A percentile compares a stretch with the other conserved stretches of the same genome.
These are phyloP conservation scores for Leucophenga varia DNA, from an alignment of 1,140 invertebrate genomes.

Conservation along the genomic window DNA sequence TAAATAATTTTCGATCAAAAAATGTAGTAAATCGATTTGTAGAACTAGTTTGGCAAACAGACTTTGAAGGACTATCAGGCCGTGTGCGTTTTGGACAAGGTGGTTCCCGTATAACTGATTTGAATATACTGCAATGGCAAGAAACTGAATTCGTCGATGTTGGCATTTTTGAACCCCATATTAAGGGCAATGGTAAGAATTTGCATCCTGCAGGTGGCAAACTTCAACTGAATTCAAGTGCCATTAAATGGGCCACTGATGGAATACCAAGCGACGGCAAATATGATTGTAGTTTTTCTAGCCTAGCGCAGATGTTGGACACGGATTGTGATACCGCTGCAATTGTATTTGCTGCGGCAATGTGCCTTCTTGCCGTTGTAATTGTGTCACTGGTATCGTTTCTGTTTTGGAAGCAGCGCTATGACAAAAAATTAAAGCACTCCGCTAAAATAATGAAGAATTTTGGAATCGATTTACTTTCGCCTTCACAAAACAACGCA, in stretches of 20 bases:
- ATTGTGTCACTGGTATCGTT: slow-evolving; percentile 72
- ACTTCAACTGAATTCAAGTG: slow-evolving; percentile 60
- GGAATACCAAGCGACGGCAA: slow-evolving; percentile 70
- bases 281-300: slow-evolving; percentile 66
- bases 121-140: slow-evolving; percentile 73
- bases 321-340: slow-evolving; percentile 70
- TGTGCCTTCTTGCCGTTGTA: slow-evolving; percentile 58
- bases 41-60: slow-evolving; percentile 62
- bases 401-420: slow-evolving; percentile 71
- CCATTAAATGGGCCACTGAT: slow-evolving; percentile 66
- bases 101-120: slow-evolving; percentile 68
- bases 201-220: slow-evolving; percentile 52
- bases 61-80: slow-evolving; percentile 79
- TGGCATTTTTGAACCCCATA: slow-evolving; percentile 66
- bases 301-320: slow-evolving; percentile 66
- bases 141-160: slow-evolving; percentile 61
- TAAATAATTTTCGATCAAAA: slow-evolving; percentile 51
- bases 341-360: slow-evolving; percentile 17
- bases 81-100: slow-evolving; percentile 69
- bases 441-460: slow-evolving; percentile 75
- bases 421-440: slow-evolving; percentile 69
- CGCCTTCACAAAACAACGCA: slow-evolving; percentile 57
- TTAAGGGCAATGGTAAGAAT: slow-evolving; percentile 21
- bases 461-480: slow-evolving; percentile 66
- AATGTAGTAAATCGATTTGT: slow-evolving; percentile 58